Percentiles rank a stretch among this genome's conserved stretches.
Evolutionary conservation across 2,888 invertebrate genomes (phyloP).

Genomic region (Lymantria monacha): DNA sequence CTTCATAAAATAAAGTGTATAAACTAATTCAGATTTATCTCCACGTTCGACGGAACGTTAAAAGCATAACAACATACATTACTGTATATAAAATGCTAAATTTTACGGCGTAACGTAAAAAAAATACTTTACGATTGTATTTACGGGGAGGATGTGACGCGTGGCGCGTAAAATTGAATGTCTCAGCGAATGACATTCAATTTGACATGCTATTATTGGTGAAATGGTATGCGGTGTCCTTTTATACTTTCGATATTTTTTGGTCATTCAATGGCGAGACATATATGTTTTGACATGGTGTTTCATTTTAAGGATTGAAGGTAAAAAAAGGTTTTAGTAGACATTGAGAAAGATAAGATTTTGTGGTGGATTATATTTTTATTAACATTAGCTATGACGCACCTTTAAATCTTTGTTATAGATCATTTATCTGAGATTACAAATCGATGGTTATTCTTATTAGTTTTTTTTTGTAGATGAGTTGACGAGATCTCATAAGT

Average conservation of each 20-base stretch:
- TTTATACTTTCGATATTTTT: not conserved
- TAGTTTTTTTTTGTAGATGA: too few species aligned
- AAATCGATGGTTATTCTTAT: too few species aligned
- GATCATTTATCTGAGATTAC: too few species aligned
- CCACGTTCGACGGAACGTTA: not conserved
- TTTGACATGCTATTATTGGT: slow-evolving; percentile 24
- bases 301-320: not conserved
- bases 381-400: too few species aligned
- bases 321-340: not conserved
- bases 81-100: slow-evolving; percentile 10
- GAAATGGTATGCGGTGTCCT: slow-evolving; percentile 1
- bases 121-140: slow-evolving; percentile 29
- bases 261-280: not conserved
- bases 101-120: slow-evolving; percentile 25
- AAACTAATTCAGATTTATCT: slow-evolving; percentile 26
- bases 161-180: slow-evolving; percentile 12
- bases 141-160: slow-evolving; percentile 2
- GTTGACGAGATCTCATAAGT: too few species aligned
- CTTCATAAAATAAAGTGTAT: not conserved
- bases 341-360: too few species aligned
- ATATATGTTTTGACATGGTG: not conserved
- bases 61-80: slow-evolving; percentile 2
- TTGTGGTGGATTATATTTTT: too few species aligned
- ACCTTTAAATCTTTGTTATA: too few species aligned
- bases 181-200: slow-evolving; percentile 22